A percentile compares a stretch with the other conserved stretches of the same genome.
Conservation (phyloP, 2,113 vertebrate species). For the Bombycilla garrulus region DNA sequence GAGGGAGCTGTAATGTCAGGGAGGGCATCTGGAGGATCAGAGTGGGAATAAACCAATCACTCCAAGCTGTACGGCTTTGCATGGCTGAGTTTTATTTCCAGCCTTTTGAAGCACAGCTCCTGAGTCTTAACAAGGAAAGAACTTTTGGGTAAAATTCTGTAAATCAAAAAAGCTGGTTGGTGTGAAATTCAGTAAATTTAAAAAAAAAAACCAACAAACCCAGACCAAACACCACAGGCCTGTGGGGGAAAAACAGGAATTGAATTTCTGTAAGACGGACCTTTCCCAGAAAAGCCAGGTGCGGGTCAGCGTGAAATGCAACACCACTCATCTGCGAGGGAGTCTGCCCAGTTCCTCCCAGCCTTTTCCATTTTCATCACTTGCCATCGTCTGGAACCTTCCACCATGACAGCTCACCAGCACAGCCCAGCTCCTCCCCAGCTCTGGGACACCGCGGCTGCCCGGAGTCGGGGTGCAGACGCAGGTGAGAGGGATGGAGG, state of each 20-base stretch:
- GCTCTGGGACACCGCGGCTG: not conserved
- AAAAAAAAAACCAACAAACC: not conserved
- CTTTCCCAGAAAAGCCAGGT: conserved; percentile 25
- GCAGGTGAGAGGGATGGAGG: not conserved
- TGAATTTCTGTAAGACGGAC: accelerated
- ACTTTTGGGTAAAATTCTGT: not conserved
- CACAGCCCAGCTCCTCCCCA: not conserved
- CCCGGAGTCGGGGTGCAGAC: not conserved
- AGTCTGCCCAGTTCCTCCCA: not conserved
- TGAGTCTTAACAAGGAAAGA: not conserved
- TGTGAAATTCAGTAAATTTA: not conserved
- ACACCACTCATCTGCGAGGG: not conserved
- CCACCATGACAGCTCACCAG: not conserved
- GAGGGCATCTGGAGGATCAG: not conserved
- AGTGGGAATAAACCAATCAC: not conserved
- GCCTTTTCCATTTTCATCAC: not conserved
- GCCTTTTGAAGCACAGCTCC: not conserved
- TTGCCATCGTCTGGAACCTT: not conserved
- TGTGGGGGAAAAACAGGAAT: not conserved
- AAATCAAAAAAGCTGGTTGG: not conserved
- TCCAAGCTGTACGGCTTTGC: not conserved
- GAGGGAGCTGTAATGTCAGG: not conserved
- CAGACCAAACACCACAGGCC: not conserved
- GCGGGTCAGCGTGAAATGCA: not conserved
- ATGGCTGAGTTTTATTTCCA: not conserved